Evolutionary conservation across 1,140 invertebrate genomes (phyloP).

Genomic region (Ladona fulva): DNA sequence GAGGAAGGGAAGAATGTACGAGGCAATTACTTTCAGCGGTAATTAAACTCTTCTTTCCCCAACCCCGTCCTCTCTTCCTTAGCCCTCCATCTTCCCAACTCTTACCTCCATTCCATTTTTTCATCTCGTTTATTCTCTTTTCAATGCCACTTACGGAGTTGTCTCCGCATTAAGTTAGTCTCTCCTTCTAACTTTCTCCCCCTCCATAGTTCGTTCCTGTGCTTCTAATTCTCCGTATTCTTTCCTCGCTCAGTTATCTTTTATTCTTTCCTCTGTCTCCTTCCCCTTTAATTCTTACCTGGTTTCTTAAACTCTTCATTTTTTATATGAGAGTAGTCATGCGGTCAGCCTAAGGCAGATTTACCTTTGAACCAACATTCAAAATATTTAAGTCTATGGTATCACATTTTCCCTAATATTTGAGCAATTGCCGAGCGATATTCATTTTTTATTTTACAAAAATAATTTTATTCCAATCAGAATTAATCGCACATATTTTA

Average conservation of each 20-base stretch:
- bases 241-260: not conserved
- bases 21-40: constrained; percentile 4
- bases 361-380: too few relatives aligned
- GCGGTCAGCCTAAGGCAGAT: too few relatives aligned
- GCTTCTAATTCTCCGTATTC: not conserved
- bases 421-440: too few relatives aligned
- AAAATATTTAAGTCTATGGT: too few relatives aligned
- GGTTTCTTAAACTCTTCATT: not conserved
- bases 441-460: too few relatives aligned
- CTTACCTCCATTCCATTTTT: not conserved
- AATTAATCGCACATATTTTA: too few relatives aligned
- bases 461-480: too few relatives aligned
- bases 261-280: not conserved
- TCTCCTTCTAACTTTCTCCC: not conserved
- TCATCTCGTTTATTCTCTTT: not conserved
- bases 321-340: too few relatives aligned
- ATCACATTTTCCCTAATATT: too few relatives aligned
- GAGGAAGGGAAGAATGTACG: not conserved
- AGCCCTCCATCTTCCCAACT: not conserved
- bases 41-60: not conserved
- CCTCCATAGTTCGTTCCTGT: too few relatives aligned
- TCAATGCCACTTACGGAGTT: not conserved
- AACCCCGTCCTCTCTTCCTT: not conserved
- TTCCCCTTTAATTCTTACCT: not conserved
- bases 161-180: not conserved